Evolutionary conservation across 2,797 vertebrate species (phyloP).

Genomic region (Schizopygopsis malacanthus): DNA sequence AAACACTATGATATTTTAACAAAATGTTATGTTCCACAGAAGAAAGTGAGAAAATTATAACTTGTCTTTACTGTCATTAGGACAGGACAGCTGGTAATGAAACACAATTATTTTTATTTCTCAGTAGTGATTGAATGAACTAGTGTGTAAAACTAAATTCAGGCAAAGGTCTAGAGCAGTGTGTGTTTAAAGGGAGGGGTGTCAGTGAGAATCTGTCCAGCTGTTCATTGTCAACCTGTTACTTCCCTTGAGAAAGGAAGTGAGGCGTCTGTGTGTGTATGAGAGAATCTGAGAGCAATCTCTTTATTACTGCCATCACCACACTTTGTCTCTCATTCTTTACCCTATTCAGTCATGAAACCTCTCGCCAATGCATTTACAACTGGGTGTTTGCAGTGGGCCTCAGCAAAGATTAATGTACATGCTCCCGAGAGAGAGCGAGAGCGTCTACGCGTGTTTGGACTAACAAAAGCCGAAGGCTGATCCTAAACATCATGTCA

Average conservation of each 20-base stretch:
- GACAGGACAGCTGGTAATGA: not conserved
- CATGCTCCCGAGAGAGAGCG: conserved; percentile 29
- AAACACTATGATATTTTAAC: not conserved
- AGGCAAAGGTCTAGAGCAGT: not conserved
- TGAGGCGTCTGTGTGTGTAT: conserved; percentile 60
- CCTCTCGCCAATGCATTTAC: conserved; percentile 62
- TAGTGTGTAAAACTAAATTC: not conserved
- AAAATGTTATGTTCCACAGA: not conserved
- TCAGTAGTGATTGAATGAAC: not conserved
- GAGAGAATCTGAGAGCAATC: conserved; percentile 68
- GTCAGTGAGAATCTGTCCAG: conserved; percentile 75
- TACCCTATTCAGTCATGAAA: conserved; percentile 66
- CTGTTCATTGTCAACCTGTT: conserved; percentile 77
- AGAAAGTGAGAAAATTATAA: not conserved
- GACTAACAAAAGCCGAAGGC: conserved; percentile 47
- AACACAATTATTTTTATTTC: not conserved
- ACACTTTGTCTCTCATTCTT: conserved; percentile 67
- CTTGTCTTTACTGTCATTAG: not conserved
- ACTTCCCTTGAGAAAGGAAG: conserved; percentile 65
- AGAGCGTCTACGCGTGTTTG: conserved; percentile 13
- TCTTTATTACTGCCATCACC: conserved; percentile 70
- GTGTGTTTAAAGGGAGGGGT: conserved; percentile 46
- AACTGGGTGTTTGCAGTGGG: conserved; percentile 50
- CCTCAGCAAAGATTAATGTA: conserved; percentile 49
- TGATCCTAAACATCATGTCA: conserved; percentile 46